A percentile compares a stretch with the other conserved stretches of the same genome.
Evolutionary conservation across 2,113 vertebrate genomes (phyloP).

Genomic region (Puntigrus tetrazona): DNA sequence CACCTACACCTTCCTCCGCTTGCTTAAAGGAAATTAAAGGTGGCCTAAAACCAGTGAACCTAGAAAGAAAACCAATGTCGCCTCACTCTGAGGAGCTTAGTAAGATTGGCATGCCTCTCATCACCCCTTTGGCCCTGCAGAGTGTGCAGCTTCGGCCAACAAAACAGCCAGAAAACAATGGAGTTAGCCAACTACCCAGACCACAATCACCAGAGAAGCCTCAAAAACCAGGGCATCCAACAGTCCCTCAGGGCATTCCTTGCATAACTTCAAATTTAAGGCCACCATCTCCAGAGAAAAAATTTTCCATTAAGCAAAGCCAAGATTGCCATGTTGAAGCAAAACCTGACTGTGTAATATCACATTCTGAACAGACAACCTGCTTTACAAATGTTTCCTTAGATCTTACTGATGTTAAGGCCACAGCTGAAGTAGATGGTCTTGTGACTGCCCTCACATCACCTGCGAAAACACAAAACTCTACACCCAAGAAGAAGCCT

Average conservation of each 20-base stretch:
- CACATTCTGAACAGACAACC: slow-evolving; percentile 40
- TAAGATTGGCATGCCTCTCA: slow-evolving; percentile 79
- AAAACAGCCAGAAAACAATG: slow-evolving; percentile 67
- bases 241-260: slow-evolving; percentile 38
- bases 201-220: slow-evolving; percentile 67
- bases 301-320: slow-evolving; percentile 57
- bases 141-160: slow-evolving; percentile 89
- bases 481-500: slow-evolving; percentile 83
- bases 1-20: slow-evolving; percentile 69
- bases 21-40: slow-evolving; percentile 74
- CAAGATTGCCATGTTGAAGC: slow-evolving; percentile 55
- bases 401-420: neutral
- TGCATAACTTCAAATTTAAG: slow-evolving; percentile 60
- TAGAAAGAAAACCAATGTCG: slow-evolving; percentile 13
- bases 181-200: slow-evolving; percentile 61
- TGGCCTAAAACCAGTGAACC: slow-evolving; percentile 57
- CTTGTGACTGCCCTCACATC: slow-evolving; percentile 45
- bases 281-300: slow-evolving; percentile 71
- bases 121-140: slow-evolving; percentile 87
- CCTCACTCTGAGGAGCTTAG: slow-evolving; percentile 64
- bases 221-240: slow-evolving; percentile 63
- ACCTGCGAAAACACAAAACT: slow-evolving; percentile 53
- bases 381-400: slow-evolving; percentile 38
- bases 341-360: neutral
- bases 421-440: slow-evolving; percentile 47